phyloP scores from a whole-genome alignment of 2,113 vertebrate genomes.

The Cichladusa arquata region DNA sequence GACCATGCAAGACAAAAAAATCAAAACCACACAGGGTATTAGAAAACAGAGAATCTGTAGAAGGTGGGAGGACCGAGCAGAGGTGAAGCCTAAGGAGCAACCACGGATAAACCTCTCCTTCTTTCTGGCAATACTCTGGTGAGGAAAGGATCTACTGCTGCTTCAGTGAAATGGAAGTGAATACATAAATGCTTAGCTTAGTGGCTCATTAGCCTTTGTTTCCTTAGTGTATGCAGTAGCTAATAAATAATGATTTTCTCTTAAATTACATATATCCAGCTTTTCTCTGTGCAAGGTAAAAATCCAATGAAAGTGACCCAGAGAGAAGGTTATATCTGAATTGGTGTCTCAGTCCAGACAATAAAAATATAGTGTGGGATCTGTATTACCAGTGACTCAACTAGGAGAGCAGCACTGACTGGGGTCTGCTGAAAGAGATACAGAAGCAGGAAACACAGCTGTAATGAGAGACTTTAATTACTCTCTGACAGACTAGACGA shows the following conservation, averaged over 20 bases:
- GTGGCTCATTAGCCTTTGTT: neutral
- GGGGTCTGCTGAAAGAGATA: neutral
- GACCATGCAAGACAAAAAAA: neutral
- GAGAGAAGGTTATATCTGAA: neutral
- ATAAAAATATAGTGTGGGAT: neutral
- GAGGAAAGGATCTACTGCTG: neutral
- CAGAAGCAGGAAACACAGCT: slow-evolving; percentile 8
- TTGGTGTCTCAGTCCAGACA: neutral
- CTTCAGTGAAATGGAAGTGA: neutral
- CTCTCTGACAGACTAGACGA: neutral
- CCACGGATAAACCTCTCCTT: neutral
- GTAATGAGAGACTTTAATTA: slow-evolving; percentile 37
- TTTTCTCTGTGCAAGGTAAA: neutral
- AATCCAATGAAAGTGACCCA: neutral
- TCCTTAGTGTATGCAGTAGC: neutral
- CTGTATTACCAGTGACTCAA: neutral
- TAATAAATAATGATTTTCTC: neutral
- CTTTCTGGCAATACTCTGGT: neutral
- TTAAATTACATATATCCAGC: neutral
- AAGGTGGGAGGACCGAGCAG: neutral
- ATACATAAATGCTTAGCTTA: neutral
- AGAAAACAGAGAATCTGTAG: neutral
- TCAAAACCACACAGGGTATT: neutral
- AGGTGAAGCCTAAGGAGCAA: neutral
- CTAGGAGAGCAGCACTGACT: neutral